These are phyloP conservation scores for Eospalax fontanierii DNA, from an alignment of 2,797 vertebrate genomes.

Conservation along the genomic window DNA sequence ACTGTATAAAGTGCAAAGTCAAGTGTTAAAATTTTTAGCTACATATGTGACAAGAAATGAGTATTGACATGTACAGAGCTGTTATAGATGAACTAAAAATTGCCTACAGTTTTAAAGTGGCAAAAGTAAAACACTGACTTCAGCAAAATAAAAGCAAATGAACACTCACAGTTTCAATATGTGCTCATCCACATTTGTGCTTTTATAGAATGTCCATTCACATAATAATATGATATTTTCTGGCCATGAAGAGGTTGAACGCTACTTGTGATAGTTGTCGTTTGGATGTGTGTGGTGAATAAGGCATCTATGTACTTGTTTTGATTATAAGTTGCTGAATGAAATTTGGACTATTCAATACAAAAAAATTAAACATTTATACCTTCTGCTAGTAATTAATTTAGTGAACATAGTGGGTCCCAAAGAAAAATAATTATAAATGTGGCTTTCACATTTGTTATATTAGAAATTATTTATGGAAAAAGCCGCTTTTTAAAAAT, in stretches of 20 bases:
- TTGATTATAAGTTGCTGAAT: not conserved
- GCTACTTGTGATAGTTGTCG: not conserved
- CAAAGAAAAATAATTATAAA: slow-evolving; percentile 41
- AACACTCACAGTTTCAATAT: slow-evolving; percentile 22
- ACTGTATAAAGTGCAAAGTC: not conserved
- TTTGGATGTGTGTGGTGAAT: not conserved
- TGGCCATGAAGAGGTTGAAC: not conserved
- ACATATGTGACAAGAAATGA: not conserved
- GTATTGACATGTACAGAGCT: not conserved
- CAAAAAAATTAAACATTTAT: not conserved
- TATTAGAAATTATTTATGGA: not conserved
- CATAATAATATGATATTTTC: slow-evolving; percentile 10
- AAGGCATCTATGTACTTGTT: not conserved
- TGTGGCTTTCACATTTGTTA: not conserved
- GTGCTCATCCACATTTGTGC: not conserved
- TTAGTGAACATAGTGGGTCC: not conserved
- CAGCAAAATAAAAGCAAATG: slow-evolving; percentile 34
- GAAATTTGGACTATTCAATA: not conserved
- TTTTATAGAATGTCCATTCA: slow-evolving; percentile 35
- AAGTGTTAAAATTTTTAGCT: slow-evolving; percentile 25
- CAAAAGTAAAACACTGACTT: not conserved
- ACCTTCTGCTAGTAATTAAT: not conserved
- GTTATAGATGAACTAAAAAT: slow-evolving; percentile 32
- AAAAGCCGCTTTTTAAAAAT: not conserved
- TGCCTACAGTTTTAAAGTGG: not conserved